phyloP scores from a whole-genome alignment of 1,140 invertebrate species.

The Campoletis sonorensis region DNA sequence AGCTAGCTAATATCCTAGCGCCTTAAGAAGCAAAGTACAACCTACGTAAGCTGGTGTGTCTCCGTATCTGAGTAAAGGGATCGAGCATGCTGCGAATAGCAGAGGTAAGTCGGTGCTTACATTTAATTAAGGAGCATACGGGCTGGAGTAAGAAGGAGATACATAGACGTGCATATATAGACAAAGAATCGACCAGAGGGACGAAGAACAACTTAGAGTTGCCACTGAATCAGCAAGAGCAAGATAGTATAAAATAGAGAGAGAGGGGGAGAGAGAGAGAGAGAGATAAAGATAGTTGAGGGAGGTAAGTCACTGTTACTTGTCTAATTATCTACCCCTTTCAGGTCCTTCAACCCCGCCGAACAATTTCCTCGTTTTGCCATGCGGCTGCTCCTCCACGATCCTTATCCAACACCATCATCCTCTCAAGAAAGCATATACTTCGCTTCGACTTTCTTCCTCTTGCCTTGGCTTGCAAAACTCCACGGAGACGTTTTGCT shows the following conservation, averaged over 20 bases:
- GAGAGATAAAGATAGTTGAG: slow-evolving; percentile 30
- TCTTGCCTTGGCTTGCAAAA: background rate
- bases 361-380: slow-evolving; percentile 45
- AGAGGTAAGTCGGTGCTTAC: slow-evolving; percentile 66
- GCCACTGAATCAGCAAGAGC: background rate
- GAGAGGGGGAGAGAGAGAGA: too few species aligned
- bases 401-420: slow-evolving; percentile 4
- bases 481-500: slow-evolving; percentile 5
- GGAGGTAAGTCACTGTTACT: slow-evolving; percentile 62
- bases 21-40: slow-evolving; percentile 10
- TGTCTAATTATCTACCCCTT: slow-evolving; percentile 70
- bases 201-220: slow-evolving; percentile 17
- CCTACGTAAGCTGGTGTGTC: slow-evolving; percentile 12
- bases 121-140: slow-evolving; percentile 71
- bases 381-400: slow-evolving; percentile 16
- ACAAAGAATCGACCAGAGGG: slow-evolving; percentile 26
- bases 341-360: slow-evolving; percentile 46
- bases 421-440: background rate
- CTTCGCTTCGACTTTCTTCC: slow-evolving; percentile 5
- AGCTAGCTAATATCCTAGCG: slow-evolving; percentile 21
- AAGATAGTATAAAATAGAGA: slow-evolving; percentile 10
- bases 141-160: slow-evolving; percentile 46
- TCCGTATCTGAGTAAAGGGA: slow-evolving; percentile 23
- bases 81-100: slow-evolving; percentile 47
- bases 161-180: slow-evolving; percentile 44